Evolutionary conservation across 2,797 vertebrate genomes (phyloP), one percentile per base, ranked within the genome.

Genomic region (Sebastes hopkinsi): DNA sequence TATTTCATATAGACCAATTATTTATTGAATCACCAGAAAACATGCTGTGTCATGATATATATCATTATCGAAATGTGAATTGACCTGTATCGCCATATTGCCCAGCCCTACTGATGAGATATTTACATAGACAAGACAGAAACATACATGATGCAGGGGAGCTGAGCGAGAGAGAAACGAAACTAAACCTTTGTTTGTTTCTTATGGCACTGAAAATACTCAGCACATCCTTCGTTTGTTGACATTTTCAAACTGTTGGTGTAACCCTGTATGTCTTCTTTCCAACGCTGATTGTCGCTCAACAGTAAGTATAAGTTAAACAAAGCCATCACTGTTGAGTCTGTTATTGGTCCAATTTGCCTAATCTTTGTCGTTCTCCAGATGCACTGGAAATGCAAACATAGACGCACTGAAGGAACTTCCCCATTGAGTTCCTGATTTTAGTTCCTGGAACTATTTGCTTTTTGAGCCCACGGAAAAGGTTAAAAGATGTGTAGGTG

Each of bases 301-400:
- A 52, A n/a, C 50, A 22, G 50, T n/a, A 20, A 55, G 54, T 67
- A 16, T 3, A n/a, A 25, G 25, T 59, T n/a, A 32, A 71, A 66
- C 66, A 80, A 76, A 79, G 56, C 42, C 50, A 12, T 23, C 50
- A 9, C 23, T 20, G 42, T 60, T 34, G 4, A 18, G 61, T 64
- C 30, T 64, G 79, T 67, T 66, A 29, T 69, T 75, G 54, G 18
- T 52, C n/a, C 42, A 29, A 5, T 75, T 67, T 30, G 30, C 32
- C 23, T 52, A 60, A 80, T 69, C 67, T 60, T 55, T 70, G 68
- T 42, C 46, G 7, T 67, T 25, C 29, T 29, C 78, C 29, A 69
- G 61, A 59, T 64, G 23, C 18, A 22, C 20, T 60, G 25, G 36
- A 81, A 69, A 73, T 22, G 59, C 56, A 62, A 79, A 84, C 76